Percentiles rank a stretch among this genome's conserved stretches.
Evolutionary conservation across 2,797 vertebrate species (phyloP).

Genomic region (Neosalanx taihuensis): DNA sequence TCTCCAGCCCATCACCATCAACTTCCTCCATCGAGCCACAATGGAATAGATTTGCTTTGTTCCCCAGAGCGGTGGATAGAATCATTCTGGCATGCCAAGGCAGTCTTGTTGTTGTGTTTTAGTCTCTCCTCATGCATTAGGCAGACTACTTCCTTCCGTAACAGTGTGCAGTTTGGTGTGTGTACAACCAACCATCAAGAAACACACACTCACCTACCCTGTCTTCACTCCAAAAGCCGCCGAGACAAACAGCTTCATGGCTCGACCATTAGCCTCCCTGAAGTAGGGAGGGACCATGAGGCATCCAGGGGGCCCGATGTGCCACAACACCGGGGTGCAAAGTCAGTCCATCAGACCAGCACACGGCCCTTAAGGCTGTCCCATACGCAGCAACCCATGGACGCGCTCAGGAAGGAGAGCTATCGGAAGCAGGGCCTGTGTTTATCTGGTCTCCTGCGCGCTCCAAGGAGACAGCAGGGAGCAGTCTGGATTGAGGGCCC

Average conservation of each 20-base stretch:
- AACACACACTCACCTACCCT: neutral
- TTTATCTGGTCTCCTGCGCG: slow-evolving; percentile 45
- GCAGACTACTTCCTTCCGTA: neutral
- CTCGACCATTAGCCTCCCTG: slow-evolving; percentile 25
- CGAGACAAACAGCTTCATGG: slow-evolving; percentile 26
- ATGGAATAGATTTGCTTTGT: neutral
- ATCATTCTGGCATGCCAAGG: neutral
- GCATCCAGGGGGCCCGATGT: slow-evolving; percentile 40
- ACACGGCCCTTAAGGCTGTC: slow-evolving; percentile 19
- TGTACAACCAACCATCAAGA: slow-evolving; percentile 14
- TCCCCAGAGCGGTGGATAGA: neutral
- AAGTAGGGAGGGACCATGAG: slow-evolving; percentile 48
- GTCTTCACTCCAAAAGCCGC: slow-evolving; percentile 12
- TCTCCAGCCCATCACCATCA: neutral
- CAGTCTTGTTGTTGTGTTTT: neutral
- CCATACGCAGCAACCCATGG: slow-evolving; percentile 13
- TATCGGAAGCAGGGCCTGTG: slow-evolving; percentile 48
- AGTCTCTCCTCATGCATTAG: neutral
- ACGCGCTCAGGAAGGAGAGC: slow-evolving; percentile 17
- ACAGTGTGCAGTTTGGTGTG: neutral
- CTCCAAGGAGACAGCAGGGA: slow-evolving; percentile 48
- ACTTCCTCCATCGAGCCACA: neutral
- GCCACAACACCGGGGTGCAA: slow-evolving; percentile 29
- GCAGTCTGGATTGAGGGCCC: slow-evolving; percentile 33
- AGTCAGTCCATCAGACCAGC: slow-evolving; percentile 34